Base-by-base conservation (phyloP, 2,113 vertebrate genomes). In the Corynorhinus townsendii region DNA sequence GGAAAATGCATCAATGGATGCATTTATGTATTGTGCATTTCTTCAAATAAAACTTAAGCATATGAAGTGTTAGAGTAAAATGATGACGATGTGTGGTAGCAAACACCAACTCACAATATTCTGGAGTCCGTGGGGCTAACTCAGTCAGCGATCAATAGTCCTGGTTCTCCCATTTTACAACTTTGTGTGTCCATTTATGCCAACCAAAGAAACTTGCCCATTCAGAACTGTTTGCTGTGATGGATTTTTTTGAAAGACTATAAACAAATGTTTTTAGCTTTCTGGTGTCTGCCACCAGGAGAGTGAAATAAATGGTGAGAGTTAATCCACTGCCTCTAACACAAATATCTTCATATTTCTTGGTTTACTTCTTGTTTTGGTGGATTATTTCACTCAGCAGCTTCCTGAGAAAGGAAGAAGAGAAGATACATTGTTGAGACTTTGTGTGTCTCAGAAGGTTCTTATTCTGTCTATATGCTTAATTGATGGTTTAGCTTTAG, bases 191-290 rank as follows among this genome's bases (percentile, higher is more conserved):
- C 40, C 7, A 14, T 89, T 76, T 89, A 76, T 49, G 30, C 62
- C 45, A 89, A 76, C 6, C 71, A 11, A 52, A 91, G 49, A 64
- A 68, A 77, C 7, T 8, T 66, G 38, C 43, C 35, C 43, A 69
- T 56, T 89, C 33, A 30, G 45, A 89, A 81, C n/a, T 82, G 10
- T 86, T 66, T 71, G 24, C n/a, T 66, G 5, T 24, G 49, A 26
- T 47, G 11, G 30, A 2, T 56, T 64, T 91, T 62, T 93, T 69
- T 76, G 11, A 83, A 96, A 88, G 49, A 62, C 49, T 56, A 28
- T 81, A 71, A 87, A 40, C 26, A 52, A 71, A 56, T 68, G 64
- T 35, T 91, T 95, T 96, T 68, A 93, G 71, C 10, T 56, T 96
- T 86, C 33, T 15, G 64, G 16, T 54, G 33, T 88, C 66, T 84